A percentile compares a stretch with the other conserved stretches of the same genome.
phyloP scores from a whole-genome alignment of 2,113 vertebrate genomes.

The Myotis yumanensis region DNA sequence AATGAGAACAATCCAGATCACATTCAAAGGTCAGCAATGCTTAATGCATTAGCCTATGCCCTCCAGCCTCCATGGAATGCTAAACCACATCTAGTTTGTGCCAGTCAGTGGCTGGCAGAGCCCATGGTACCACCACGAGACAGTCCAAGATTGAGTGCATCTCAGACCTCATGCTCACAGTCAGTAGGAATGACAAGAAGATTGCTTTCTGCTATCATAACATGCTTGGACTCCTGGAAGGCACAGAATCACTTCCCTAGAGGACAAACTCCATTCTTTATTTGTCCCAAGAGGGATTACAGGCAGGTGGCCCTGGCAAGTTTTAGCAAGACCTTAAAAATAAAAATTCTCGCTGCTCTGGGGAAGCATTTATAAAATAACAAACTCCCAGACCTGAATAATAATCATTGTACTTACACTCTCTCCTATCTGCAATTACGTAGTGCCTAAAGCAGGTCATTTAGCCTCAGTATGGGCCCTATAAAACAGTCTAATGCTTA shows the following conservation, averaged over 20 bases:
- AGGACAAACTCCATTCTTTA: constrained; percentile 11
- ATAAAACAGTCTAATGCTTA: background rate
- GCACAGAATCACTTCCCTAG: constrained; percentile 25
- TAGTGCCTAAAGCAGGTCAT: background rate
- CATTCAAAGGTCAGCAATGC: background rate
- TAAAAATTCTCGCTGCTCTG: constrained; percentile 36
- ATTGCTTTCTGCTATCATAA: background rate
- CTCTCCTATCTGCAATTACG: background rate
- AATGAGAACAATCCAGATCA: background rate
- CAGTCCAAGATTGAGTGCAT: background rate
- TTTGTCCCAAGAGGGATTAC: constrained; percentile 21
- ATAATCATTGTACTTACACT: background rate
- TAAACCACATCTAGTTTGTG: background rate
- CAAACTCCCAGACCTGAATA: background rate
- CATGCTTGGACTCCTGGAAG: background rate
- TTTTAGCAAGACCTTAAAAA: constrained; percentile 54
- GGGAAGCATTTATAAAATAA: constrained; percentile 39
- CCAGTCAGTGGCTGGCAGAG: background rate
- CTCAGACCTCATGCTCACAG: background rate
- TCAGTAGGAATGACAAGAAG: constrained; percentile 27
- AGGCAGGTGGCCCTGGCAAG: constrained; percentile 41
- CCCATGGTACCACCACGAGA: background rate
- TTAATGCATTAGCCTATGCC: background rate
- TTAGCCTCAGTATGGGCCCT: background rate
- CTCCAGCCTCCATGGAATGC: background rate